Evolutionary conservation across 2,797 vertebrate species (phyloP), one percentile per base, ranked within the genome.

Genomic region (Lutjanus campechanus): DNA sequence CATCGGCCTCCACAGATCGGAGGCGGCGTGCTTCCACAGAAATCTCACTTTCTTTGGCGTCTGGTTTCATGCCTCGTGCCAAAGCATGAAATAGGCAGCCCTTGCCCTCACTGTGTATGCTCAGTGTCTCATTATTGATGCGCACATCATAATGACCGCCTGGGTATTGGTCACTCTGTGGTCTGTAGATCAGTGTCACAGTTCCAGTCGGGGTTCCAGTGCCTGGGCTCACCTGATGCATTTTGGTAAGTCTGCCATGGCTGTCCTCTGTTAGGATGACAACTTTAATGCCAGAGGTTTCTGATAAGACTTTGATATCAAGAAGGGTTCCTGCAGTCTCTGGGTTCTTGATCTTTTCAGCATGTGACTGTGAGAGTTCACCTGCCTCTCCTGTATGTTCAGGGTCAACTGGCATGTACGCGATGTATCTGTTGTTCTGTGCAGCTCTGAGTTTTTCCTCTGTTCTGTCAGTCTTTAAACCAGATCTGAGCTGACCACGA

Each of bases 131-230:
- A 25, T 85, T 71, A 56, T 88, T 43, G 10, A 85, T 80, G n/a
- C 7, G 0, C 9, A 76, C 74, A 59, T 88, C 83, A 43, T 81
- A 88, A 78, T 81, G 80, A 6, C 74, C 77, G 7, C 73, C 46
- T n/a, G 86, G 79, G 11, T 83, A 5, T 36, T 82, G 61, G 16
- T 10, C 44, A n/a, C 73, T 80, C 73, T 80, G 80, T 72, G 68
- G 83, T 81, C 79, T 83, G 66, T 90, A 88, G 53, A 91, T 63
- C 65, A 91, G 64, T 25, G 73, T 80, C 65, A 91, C 84, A 15
- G 80, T 86, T 77, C 84, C 7, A 7, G 9, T 50, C 5, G 68
- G 64, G 72, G 20, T 19, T 70, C 59, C 10, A 54, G 58, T 25
- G 19, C 5, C 1, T 2, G 85, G 79, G 19, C 50, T 87, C 10